Conservation (phyloP, 1,140 invertebrate species). For the Zaprionus kolodkinae region DNA sequence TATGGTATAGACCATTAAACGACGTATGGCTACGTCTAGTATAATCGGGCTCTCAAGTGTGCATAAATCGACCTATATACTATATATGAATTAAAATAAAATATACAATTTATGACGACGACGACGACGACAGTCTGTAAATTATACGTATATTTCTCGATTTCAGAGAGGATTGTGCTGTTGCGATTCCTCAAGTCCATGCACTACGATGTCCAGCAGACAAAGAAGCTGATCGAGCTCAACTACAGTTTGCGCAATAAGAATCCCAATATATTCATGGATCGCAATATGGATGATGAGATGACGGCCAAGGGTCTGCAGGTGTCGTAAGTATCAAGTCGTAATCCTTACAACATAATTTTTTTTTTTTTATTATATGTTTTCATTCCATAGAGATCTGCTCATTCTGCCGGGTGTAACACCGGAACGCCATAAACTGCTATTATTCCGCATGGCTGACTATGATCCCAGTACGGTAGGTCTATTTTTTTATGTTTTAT, state of each 20-base stretch:
- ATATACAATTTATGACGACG: not conserved
- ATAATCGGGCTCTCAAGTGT: not conserved
- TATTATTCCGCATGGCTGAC: constrained; percentile 69
- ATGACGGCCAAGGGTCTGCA: constrained; percentile 86
- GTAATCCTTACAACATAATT: not conserved
- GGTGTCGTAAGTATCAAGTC: constrained; percentile 84
- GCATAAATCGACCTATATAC: not conserved
- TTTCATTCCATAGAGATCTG: constrained; percentile 85
- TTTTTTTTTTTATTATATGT: too few relatives aligned
- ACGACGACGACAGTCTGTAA: not conserved
- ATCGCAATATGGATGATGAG: constrained; percentile 86
- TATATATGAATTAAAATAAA: not conserved
- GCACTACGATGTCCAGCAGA: constrained; percentile 85
- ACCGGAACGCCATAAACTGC: constrained; percentile 85
- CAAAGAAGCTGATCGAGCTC: constrained; percentile 87
- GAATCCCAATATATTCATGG: constrained; percentile 87
- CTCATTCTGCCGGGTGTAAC: constrained; percentile 86
- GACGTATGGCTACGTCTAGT: not conserved
- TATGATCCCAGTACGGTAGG: constrained; percentile 65
- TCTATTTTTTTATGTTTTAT: constrained; percentile 5
- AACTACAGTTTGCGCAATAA: constrained; percentile 88
- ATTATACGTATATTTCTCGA: constrained; percentile 15
- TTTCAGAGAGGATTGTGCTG: constrained; percentile 62
- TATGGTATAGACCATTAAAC: not conserved
- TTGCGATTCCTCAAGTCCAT: constrained; percentile 82